phyloP scores from a whole-genome alignment of 2,113 vertebrate species.

The Tilapia sparmanii region DNA sequence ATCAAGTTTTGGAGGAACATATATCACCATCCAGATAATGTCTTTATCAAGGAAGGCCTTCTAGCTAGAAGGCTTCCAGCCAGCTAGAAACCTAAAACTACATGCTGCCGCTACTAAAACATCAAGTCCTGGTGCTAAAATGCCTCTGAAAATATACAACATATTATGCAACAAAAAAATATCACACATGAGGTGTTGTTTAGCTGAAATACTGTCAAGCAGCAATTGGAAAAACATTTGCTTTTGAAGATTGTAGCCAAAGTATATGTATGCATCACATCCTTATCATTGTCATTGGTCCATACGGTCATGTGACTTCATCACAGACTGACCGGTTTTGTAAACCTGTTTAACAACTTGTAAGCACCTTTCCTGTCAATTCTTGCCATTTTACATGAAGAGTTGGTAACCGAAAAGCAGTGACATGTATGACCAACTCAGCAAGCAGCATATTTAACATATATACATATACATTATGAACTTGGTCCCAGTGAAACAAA shows the following conservation, averaged over 20 bases:
- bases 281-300: neutral
- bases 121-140: neutral
- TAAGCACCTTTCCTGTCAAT: too few species aligned
- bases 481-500: neutral
- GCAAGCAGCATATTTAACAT: neutral
- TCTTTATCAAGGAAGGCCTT: neutral
- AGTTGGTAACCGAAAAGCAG: neutral
- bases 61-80: neutral
- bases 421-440: neutral
- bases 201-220: neutral
- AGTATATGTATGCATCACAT: neutral
- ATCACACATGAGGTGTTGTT: neutral
- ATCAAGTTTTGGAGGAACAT: neutral
- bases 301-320: neutral
- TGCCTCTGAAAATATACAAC: neutral
- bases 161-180: neutral
- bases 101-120: neutral
- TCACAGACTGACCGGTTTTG: neutral
- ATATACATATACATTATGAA: neutral
- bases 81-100: neutral
- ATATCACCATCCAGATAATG: neutral
- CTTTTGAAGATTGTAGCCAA: neutral
- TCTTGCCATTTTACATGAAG: neutral
- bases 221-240: neutral
- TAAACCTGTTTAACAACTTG: neutral